Conservation (phyloP, 2,113 vertebrate genomes). For the Labrus mixtus region DNA sequence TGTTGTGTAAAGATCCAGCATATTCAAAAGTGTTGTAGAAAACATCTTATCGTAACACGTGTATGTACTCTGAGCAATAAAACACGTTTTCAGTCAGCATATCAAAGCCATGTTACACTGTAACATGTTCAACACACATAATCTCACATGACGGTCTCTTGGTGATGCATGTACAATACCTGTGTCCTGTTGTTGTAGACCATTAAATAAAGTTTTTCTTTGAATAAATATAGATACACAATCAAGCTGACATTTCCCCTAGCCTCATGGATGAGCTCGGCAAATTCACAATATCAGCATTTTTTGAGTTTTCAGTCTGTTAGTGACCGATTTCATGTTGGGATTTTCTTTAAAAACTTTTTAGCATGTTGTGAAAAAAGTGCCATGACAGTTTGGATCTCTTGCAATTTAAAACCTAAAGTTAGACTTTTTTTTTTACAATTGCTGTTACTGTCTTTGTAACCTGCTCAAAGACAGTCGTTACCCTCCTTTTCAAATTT, state of each 20-base stretch:
- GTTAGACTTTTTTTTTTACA: not conserved
- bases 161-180: constrained; percentile 37
- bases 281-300: constrained; percentile 5
- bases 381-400: not conserved
- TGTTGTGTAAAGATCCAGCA: constrained; percentile 41
- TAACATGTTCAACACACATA: constrained; percentile 30
- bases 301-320: not conserved
- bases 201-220: constrained; percentile 18
- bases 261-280: not conserved
- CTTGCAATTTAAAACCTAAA: not conserved
- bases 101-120: constrained; percentile 30
- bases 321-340: not conserved
- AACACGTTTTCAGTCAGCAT: constrained; percentile 56
- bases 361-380: not conserved
- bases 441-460: not conserved
- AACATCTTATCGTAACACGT: constrained; percentile 56
- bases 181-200: constrained; percentile 17
- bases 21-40: constrained; percentile 57
- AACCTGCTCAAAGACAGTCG: not conserved
- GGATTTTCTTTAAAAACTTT: constrained; percentile 12
- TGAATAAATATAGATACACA: constrained; percentile 19
- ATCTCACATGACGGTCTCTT: constrained; percentile 16
- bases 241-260: not conserved
- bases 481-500: not conserved
- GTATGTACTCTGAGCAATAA: constrained; percentile 43